A percentile compares a stretch with the other conserved stretches of the same genome.
Evolutionary conservation across 2,888 invertebrate species (phyloP).

Genomic region (Latheticus oryzae): DNA sequence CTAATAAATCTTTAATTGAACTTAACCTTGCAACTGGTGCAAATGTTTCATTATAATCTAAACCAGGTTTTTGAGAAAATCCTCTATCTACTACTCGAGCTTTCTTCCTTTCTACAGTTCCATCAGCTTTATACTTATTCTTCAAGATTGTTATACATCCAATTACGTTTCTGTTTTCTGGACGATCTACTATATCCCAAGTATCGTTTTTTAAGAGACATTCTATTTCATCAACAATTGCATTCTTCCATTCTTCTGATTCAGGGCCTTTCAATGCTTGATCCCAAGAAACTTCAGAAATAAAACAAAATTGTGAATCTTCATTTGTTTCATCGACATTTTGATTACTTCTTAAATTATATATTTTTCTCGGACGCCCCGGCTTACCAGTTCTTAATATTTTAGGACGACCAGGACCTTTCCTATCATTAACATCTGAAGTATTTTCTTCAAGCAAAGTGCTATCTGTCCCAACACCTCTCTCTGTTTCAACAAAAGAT

Average conservation of each 20-base stretch:
- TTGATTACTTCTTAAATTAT: too few relatives aligned
- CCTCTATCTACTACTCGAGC: slow-evolving; percentile 53
- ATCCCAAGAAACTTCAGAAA: slow-evolving; percentile 34
- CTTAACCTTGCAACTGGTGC: slow-evolving; percentile 49
- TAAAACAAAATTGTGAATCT: slow-evolving; percentile 1
- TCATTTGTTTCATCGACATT: neutral
- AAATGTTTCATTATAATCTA: slow-evolving; percentile 52
- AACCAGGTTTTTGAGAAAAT: slow-evolving; percentile 49
- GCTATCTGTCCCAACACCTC: too few relatives aligned
- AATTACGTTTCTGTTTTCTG: slow-evolving; percentile 41
- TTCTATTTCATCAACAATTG: slow-evolving; percentile 44
- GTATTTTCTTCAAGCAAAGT: too few relatives aligned
- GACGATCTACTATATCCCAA: slow-evolving; percentile 47
- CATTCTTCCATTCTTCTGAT: slow-evolving; percentile 39
- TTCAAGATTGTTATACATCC: slow-evolving; percentile 46
- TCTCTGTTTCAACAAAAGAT: too few relatives aligned
- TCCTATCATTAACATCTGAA: slow-evolving; percentile 12
- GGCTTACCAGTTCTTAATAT: slow-evolving; percentile 15
- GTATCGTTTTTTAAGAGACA: slow-evolving; percentile 46
- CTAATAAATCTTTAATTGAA: slow-evolving; percentile 48
- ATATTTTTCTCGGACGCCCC: too few relatives aligned
- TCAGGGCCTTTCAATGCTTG: slow-evolving; percentile 35
- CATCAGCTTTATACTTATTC: slow-evolving; percentile 46
- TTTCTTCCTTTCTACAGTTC: slow-evolving; percentile 45
- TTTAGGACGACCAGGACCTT: slow-evolving; percentile 29